Base-by-base conservation (phyloP, 2,888 invertebrate species). In the Tetramorium bicarinatum region DNA sequence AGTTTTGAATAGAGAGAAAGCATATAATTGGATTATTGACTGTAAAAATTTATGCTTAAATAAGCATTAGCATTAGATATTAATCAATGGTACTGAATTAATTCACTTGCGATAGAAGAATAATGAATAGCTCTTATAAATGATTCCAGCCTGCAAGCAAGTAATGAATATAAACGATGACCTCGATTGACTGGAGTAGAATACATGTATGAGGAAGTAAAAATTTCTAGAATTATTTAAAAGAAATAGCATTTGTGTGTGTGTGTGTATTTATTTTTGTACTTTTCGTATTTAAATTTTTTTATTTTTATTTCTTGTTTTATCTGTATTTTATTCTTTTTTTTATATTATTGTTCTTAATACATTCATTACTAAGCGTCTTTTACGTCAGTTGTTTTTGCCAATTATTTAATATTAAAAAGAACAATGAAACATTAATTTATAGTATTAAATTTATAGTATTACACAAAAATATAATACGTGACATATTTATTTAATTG, bases 11-110 rank as follows among this genome's bases (percentile, higher is more conserved):
- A 54, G 13, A n/a, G 29, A 69, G 29, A 34, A n/a, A 67, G 25
- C 15, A 21, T 34, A 38, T 25, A 29, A 18, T 3, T 11, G 6
- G 9, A 38, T 9, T 44, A 79, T 44, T n/a, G 71, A 47, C 15
- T 11, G 69, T 54, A 49, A 72, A 79, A 52, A 44, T 59, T 66
- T 52, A 21, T 15, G 6, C n/a, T 79, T 47, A 67, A 79, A 21
- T 34, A 34, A 34, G 29, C 29, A 69, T 44, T 34, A 34, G 29
- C 29, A 69, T 44, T 34, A 54, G 34, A 74, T 61, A 71, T 74
- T 82, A 83, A 85, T 86, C 86, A 86, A 88, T 86, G 90, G 77
- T 83, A 64, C 56, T 62, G 90, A 89, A 91, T 91, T 91, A 88
- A 91, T 91, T 90, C 71, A 85, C 67, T 83, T 67, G 77, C 61